phyloP scores from a whole-genome alignment of 2,797 vertebrate species.

The Mus spretus region DNA sequence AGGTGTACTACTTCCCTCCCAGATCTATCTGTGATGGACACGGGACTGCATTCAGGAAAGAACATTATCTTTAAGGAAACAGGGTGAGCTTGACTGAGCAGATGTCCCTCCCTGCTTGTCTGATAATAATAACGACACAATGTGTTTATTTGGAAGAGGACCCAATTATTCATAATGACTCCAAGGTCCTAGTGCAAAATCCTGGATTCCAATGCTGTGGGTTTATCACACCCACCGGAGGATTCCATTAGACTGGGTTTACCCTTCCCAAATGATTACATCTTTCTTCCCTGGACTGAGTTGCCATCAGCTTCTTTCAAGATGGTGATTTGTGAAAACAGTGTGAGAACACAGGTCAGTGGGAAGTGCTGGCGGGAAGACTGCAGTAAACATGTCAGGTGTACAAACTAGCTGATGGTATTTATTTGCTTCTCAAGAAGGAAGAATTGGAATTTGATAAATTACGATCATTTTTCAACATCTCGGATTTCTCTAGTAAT shows the following conservation, averaged over 20 bases:
- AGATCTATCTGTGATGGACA: background rate
- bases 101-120: constrained; percentile 77
- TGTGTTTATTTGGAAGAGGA: constrained; percentile 81
- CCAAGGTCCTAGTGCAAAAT: constrained; percentile 75
- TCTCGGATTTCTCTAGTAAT: constrained; percentile 78
- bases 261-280: constrained; percentile 84
- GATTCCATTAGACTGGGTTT: constrained; percentile 68
- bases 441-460: constrained; percentile 73
- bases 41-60: constrained; percentile 21
- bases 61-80: constrained; percentile 66
- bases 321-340: constrained; percentile 79
- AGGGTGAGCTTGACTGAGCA: constrained; percentile 77
- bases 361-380: constrained; percentile 59
- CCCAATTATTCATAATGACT: constrained; percentile 82
- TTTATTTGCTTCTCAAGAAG: constrained; percentile 76
- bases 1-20: background rate
- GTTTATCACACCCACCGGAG: constrained; percentile 83
- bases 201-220: constrained; percentile 72
- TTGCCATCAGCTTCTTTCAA: constrained; percentile 75
- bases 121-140: constrained; percentile 77
- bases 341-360: constrained; percentile 77
- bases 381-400: constrained; percentile 80
- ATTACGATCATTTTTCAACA: constrained; percentile 73
- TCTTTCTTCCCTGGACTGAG: constrained; percentile 75
- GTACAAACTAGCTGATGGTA: constrained; percentile 74